These are phyloP conservation scores for Myotis pilosus DNA, from an alignment of 2,797 vertebrate genomes.

Conservation along the genomic window DNA sequence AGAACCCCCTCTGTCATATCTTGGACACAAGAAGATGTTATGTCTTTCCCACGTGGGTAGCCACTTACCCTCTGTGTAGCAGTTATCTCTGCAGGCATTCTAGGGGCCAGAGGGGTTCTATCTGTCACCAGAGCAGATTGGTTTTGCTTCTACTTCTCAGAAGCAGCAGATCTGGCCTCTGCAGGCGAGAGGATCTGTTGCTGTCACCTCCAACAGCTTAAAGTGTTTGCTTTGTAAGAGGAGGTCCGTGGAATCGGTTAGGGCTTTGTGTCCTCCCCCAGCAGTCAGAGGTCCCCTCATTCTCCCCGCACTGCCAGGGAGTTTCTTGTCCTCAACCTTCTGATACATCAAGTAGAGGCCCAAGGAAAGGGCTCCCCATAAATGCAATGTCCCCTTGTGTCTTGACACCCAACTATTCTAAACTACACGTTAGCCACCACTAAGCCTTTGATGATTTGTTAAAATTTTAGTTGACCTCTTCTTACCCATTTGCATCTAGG, in stretches of 20 bases:
- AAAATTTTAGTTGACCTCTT: neutral
- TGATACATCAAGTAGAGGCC: rapidly evolving
- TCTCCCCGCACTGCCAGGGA: neutral
- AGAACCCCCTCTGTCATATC: neutral
- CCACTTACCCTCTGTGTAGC: neutral
- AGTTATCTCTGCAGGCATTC: neutral
- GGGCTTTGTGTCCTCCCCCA: neutral
- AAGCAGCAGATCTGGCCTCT: neutral
- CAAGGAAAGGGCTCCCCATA: neutral
- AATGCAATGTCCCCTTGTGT: neutral
- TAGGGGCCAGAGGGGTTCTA: neutral
- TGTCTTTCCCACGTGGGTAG: neutral
- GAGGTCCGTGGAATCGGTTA: neutral
- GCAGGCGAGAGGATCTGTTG: neutral
- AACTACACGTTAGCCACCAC: neutral
- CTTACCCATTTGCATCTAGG: neutral
- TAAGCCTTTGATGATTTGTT: neutral
- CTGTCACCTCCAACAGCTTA: neutral
- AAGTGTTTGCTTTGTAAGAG: neutral
- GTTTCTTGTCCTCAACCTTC: neutral
- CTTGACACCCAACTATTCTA: neutral
- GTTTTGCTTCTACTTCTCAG: neutral
- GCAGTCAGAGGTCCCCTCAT: neutral
- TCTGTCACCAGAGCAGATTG: neutral
- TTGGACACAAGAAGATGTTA: neutral